Evolutionary conservation across 1,140 invertebrate species (phyloP).

Genomic region (Adoxophyes honmai): DNA sequence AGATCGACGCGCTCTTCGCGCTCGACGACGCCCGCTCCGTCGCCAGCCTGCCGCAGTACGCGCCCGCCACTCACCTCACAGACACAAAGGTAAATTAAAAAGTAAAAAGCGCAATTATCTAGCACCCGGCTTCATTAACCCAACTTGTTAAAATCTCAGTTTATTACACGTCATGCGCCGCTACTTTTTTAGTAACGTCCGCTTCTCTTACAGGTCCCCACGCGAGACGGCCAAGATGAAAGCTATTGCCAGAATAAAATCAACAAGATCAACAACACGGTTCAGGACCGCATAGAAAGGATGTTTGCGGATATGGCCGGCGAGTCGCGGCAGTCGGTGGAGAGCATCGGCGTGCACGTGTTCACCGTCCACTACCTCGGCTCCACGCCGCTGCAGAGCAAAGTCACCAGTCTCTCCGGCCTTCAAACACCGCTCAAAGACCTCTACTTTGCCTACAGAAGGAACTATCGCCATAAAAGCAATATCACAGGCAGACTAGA

Average conservation of each 20-base stretch:
- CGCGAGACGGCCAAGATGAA: slow-evolving; percentile 51
- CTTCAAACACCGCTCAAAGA: slow-evolving; percentile 88
- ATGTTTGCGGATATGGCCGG: slow-evolving; percentile 90
- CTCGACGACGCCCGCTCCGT: slow-evolving; percentile 79
- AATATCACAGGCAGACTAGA: slow-evolving; percentile 79
- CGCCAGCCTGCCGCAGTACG: slow-evolving; percentile 56
- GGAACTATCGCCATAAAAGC: slow-evolving; percentile 68
- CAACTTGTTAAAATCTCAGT: neutral
- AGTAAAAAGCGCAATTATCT: slow-evolving; percentile 31
- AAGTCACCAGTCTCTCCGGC: slow-evolving; percentile 89
- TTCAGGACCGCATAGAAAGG: slow-evolving; percentile 90
- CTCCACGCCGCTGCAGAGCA: slow-evolving; percentile 85
- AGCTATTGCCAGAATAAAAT: slow-evolving; percentile 59
- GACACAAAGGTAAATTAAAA: slow-evolving; percentile 56
- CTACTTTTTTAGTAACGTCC: neutral
- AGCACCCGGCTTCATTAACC: slow-evolving; percentile 1
- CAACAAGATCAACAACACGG: slow-evolving; percentile 80
- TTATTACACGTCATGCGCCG: neutral
- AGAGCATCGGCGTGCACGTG: slow-evolving; percentile 74
- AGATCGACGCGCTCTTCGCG: slow-evolving; percentile 88
- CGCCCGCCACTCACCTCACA: slow-evolving; percentile 54
- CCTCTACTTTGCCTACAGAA: slow-evolving; percentile 84
- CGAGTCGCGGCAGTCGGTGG: slow-evolving; percentile 73
- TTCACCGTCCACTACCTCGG: slow-evolving; percentile 91
- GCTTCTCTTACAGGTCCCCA: slow-evolving; percentile 19